Evolutionary conservation across 1,140 invertebrate species (phyloP).

Genomic region (Coptotermes formosanus): DNA sequence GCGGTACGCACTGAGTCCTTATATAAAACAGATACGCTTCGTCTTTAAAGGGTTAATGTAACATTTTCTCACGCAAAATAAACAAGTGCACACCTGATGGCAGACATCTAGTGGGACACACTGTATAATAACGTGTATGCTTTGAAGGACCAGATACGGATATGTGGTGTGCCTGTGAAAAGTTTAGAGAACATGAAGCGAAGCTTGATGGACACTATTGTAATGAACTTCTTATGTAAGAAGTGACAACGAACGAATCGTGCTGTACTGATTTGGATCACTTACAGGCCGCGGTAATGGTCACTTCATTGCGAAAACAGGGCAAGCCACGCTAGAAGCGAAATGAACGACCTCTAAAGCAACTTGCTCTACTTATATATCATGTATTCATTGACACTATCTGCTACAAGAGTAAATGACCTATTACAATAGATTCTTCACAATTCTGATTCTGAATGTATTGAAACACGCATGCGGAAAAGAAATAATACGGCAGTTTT

Average conservation of each 20-base stretch:
- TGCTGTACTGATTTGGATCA: not conserved
- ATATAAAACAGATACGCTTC: too few species aligned
- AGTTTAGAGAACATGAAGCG: too few species aligned
- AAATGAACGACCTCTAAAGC: not conserved
- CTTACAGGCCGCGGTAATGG: not conserved
- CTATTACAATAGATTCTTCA: not conserved
- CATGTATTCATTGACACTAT: not conserved
- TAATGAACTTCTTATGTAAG: not conserved
- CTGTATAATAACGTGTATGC: too few species aligned
- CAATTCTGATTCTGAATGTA: not conserved
- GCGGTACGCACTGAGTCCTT: too few species aligned
- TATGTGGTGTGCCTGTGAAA: too few species aligned
- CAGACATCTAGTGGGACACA: too few species aligned
- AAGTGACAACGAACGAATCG: not conserved
- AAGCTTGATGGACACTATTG: not conserved
- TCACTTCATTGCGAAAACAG: not conserved
- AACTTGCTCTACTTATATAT: not conserved
- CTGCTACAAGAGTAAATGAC: not conserved
- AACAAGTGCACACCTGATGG: too few species aligned
- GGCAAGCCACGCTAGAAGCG: not conserved
- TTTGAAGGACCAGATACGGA: too few species aligned
- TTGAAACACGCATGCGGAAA: too few species aligned
- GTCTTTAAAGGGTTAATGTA: too few species aligned
- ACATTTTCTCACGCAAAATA: too few species aligned
- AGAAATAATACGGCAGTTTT: too few species aligned